Conservation (phyloP, 2,113 vertebrate genomes). For the Myanophis thanlyinensis region DNA sequence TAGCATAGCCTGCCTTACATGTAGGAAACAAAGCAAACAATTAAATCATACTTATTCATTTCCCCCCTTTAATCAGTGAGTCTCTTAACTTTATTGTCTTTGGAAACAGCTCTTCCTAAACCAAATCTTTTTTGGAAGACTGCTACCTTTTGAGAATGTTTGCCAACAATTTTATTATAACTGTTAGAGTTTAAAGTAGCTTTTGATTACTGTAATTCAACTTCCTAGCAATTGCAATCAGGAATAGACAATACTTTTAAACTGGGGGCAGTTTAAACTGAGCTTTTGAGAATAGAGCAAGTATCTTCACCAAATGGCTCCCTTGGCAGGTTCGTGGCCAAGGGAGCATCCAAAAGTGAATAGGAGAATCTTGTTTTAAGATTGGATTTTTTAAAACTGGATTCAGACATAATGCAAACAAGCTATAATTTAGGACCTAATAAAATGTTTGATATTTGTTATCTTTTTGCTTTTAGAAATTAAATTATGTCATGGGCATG, state of each 20-base stretch:
- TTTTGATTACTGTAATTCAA: not conserved
- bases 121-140: not conserved
- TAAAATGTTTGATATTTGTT: not conserved
- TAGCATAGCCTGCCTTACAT: not conserved
- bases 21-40: not conserved
- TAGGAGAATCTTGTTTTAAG: not conserved
- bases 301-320: not conserved
- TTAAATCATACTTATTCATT: not conserved
- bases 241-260: not conserved
- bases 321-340: not conserved
- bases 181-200: not conserved
- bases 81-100: not conserved
- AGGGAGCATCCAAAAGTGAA: not conserved
- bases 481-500: not conserved
- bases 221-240: not conserved
- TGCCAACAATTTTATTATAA: not conserved
- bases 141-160: not conserved
- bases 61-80: not conserved
- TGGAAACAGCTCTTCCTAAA: not conserved
- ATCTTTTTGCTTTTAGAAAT: not conserved
- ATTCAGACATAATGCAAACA: not conserved
- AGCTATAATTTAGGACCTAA: not conserved
- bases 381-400: too few species aligned
- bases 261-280: not conserved
- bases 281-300: not conserved